These are phyloP conservation scores for Anodontia alba DNA, from an alignment of 2,888 invertebrate species.

Conservation along the genomic window DNA sequence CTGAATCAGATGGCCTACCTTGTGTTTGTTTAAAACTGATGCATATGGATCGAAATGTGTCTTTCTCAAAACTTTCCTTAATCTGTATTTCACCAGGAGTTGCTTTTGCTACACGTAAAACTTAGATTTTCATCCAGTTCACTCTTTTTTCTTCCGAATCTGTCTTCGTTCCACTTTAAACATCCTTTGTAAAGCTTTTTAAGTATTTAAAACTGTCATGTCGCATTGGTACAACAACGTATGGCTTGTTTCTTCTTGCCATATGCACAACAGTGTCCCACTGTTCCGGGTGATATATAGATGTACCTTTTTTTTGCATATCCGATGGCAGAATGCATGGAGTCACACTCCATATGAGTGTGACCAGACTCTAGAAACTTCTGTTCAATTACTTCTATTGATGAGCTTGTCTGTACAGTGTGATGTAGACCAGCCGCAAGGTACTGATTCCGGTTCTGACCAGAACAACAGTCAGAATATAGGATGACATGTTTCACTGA, in stretches of 20 bases:
- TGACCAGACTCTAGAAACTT: constrained; percentile 43
- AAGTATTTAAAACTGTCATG: constrained; percentile 10
- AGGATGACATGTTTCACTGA: constrained; percentile 24
- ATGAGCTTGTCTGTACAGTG: neutral
- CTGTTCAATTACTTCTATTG: constrained; percentile 28
- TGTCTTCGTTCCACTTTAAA: neutral
- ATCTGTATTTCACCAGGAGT: constrained; percentile 19
- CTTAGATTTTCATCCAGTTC: constrained; percentile 34
- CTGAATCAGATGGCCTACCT: neutral
- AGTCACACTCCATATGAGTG: constrained; percentile 39
- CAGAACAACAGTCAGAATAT: constrained; percentile 37
- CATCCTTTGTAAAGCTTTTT: neutral
- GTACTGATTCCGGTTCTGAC: constrained; percentile 43
- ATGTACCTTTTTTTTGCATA: constrained; percentile 23
- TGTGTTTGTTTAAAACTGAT: constrained; percentile 1
- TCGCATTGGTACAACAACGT: constrained; percentile 24
- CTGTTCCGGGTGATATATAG: constrained; percentile 28
- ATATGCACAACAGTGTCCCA: constrained; percentile 30
- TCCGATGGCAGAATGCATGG: constrained; percentile 29
- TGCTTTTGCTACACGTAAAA: constrained; percentile 24
- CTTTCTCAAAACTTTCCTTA: constrained; percentile 14
- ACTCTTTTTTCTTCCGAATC: constrained; percentile 5
- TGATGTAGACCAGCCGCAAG: constrained; percentile 30
- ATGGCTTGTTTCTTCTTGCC: constrained; percentile 30
- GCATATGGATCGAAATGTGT: neutral